phyloP scores from a whole-genome alignment of 2,888 invertebrate species.

The Mimumesa dahlbomi region DNA sequence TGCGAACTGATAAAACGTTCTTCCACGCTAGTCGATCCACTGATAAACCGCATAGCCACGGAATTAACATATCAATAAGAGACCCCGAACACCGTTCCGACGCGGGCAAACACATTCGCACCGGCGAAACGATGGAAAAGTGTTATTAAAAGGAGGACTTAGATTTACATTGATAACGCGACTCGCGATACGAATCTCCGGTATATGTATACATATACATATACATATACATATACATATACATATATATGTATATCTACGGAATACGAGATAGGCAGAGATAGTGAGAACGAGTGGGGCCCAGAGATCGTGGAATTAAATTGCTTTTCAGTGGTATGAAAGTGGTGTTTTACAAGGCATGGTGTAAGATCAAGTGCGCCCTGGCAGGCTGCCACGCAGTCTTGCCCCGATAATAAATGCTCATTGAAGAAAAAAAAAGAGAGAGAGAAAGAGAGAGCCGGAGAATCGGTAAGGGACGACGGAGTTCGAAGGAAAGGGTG shows the following conservation, averaged over 20 bases:
- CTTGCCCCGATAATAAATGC: conserved; percentile 67
- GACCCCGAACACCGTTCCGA: too few species aligned
- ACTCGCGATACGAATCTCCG: conserved; percentile 37
- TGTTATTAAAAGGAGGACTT: conserved; percentile 13
- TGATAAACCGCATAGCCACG: too few species aligned
- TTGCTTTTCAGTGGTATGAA: conserved; percentile 69
- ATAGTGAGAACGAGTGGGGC: conserved; percentile 2
- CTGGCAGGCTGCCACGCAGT: conserved; percentile 67
- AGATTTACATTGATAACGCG: conserved; percentile 36
- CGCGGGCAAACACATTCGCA: too few species aligned
- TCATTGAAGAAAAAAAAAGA: conserved; percentile 65
- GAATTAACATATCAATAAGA: too few species aligned
- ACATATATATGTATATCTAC: too few species aligned
- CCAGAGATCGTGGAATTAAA: conserved; percentile 64
- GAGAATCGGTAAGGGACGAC: conserved; percentile 36
- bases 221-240: too few species aligned
- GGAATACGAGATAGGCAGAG: conserved; percentile 16
- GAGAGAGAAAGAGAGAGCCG: conserved; percentile 18
- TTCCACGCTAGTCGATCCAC: too few species aligned
- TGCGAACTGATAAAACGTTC: too few species aligned
- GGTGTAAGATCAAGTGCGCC: conserved; percentile 67
- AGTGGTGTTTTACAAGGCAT: conserved; percentile 68
- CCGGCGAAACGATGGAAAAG: too few species aligned
- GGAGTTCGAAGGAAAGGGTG: conserved; percentile 35
- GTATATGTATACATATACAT: too few species aligned